phyloP scores from a whole-genome alignment of 30 jellyfish, hydroid and myxozoan species.

The Hydractinia symbiolongicarpus region DNA sequence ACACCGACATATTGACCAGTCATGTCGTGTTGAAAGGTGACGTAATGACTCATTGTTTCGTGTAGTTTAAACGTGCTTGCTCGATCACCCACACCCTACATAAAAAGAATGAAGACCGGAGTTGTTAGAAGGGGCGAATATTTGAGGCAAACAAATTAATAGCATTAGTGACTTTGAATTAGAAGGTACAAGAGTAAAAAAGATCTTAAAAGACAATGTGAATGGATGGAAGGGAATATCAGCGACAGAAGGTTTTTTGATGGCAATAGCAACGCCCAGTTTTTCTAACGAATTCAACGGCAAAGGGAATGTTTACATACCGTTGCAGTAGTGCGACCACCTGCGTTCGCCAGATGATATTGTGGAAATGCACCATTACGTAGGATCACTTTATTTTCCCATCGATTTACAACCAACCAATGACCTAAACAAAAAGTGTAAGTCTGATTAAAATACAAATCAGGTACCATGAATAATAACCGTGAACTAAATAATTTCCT shows the following conservation, averaged over 20 bases:
- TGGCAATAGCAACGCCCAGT: no score
- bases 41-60: slow-evolving; percentile 64
- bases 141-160: no score
- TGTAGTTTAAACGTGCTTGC: slow-evolving; percentile 59
- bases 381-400: slow-evolving; percentile 52
- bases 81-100: slow-evolving; percentile 72
- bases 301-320: slow-evolving; percentile 18
- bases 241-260: no score
- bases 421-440: slow-evolving; percentile 30
- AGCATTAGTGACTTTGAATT: no score
- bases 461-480: not conserved
- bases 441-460: not conserved
- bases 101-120: not conserved
- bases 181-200: no score
- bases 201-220: no score
- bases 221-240: no score
- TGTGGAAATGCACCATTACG: slow-evolving; percentile 64
- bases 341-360: slow-evolving; percentile 49
- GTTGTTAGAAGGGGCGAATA: not conserved
- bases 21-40: slow-evolving; percentile 54
- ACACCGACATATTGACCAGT: slow-evolving; percentile 56
- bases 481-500: not conserved
- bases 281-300: no score
- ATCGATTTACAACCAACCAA: slow-evolving; percentile 37
- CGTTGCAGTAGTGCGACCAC: slow-evolving; percentile 47